Conservation (phyloP, 2,888 invertebrate species). For the Tolmerus cingulatus region DNA sequence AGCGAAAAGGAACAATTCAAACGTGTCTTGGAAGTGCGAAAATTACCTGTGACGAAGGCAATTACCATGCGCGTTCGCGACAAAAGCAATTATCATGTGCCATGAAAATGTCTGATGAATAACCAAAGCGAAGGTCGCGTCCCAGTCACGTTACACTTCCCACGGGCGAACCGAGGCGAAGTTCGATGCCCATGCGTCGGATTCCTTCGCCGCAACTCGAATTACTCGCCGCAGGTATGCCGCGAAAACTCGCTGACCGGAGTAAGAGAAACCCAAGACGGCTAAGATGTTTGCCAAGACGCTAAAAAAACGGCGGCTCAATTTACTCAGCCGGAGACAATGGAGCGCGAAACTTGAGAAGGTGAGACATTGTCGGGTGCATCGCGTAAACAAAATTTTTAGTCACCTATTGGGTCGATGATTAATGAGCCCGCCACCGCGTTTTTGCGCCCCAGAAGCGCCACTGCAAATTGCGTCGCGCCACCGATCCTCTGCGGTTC, state of each 20-base stretch:
- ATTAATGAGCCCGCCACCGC: not conserved
- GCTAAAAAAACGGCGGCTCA: not conserved
- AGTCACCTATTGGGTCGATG: not conserved
- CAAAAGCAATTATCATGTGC: not conserved
- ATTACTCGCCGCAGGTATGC: not conserved
- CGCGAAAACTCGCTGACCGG: not conserved
- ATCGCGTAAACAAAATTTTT: not conserved
- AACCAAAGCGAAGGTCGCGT: slow-evolving; percentile 12
- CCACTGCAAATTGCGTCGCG: not conserved
- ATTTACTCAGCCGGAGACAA: not conserved
- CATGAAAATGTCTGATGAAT: not conserved
- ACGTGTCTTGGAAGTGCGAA: not conserved
- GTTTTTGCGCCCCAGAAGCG: not conserved
- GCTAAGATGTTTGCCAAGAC: not conserved
- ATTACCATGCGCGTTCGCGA: not conserved
- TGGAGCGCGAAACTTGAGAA: not conserved
- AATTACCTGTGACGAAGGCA: not conserved
- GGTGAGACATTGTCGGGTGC: not conserved
- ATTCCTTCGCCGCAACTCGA: not conserved
- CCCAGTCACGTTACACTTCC: slow-evolving; percentile 27
- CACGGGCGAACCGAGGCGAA: not conserved
- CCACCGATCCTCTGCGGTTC: not conserved
- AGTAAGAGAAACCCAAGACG: not conserved
- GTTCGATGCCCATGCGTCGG: not conserved
- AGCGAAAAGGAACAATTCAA: not conserved